Evolutionary conservation across 2,113 vertebrate species (phyloP), one percentile per base, ranked within the genome.

Genomic region (Perca flavescens): DNA sequence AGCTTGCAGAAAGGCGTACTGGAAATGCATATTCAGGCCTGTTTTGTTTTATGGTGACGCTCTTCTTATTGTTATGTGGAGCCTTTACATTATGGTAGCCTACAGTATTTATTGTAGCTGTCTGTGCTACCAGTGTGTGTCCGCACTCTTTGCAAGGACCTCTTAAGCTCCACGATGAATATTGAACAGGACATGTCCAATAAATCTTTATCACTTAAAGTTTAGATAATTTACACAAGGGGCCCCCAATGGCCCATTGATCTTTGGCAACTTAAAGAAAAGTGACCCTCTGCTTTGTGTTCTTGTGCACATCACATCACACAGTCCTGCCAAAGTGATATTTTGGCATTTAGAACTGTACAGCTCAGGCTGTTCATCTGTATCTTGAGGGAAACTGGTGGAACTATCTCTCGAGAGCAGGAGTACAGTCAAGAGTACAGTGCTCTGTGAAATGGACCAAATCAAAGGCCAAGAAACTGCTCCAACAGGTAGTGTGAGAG

Each of bases 381-480:
- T 47, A 2, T 21, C 14, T 2, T 52, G 15, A 47, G 22, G 56
- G 19, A 13, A 12, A 12, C 12, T 19, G 49, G 5, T 31, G 12
- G 53, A 67, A 19, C 9, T 6, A 4, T 7, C 12, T 47, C 61
- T 50, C 3, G 0, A n/a, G 47, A 79, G 63, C 3, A 57, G 16
- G 54, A 62, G 53, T 6, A 50, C 43, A 56, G 63, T 17, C 71
- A 74, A 11, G 10, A 43, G 40, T 43, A 54, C 49, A 52, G 63
- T 17, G 71, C 76, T 84, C 40, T 10, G 52, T 60, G 36, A 77
- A 40, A 76, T 50, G 76, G 77, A 87, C 74, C 10, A 12, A 86
- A 89, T 88, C 31, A 73, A 65, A 92, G 89, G 76, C 77, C 81
- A 87, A 61, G 53, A 89, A 95, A 95, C 94, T 91, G 94, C 93